phyloP scores from a whole-genome alignment of 2,113 vertebrate genomes.

The Festucalex cinctus region DNA sequence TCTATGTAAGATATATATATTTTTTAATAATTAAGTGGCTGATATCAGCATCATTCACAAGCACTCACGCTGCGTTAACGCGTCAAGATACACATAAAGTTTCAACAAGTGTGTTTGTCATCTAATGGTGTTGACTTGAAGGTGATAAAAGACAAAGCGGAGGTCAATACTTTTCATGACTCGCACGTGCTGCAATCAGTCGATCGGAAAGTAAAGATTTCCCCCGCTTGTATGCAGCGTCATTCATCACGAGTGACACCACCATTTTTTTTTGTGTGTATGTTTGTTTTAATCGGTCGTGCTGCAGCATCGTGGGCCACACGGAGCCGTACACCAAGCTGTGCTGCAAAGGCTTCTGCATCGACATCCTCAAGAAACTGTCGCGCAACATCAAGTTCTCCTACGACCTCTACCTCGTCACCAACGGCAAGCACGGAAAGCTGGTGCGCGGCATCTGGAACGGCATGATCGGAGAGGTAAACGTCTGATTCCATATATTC shows the following conservation, averaged over 20 bases:
- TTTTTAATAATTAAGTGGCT: no score
- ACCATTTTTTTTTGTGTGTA: neutral
- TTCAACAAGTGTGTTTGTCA: conserved; percentile 1
- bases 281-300: neutral
- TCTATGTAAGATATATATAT: no score
- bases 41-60: no score
- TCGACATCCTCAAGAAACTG: conserved; percentile 96
- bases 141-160: neutral
- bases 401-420: conserved; percentile 96
- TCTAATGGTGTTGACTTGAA: neutral
- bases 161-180: neutral
- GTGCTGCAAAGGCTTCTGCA: conserved; percentile 98
- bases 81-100: no score
- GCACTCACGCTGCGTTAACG: no score
- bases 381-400: conserved; percentile 92
- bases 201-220: neutral
- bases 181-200: neutral
- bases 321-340: conserved; percentile 91
- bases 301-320: conserved; percentile 70
- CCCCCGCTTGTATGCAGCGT: neutral
- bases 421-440: conserved; percentile 96
- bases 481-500: neutral
- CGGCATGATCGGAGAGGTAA: conserved; percentile 98
- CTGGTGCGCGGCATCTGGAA: conserved; percentile 95
- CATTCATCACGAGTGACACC: neutral